Percentiles rank a stretch among this genome's conserved stretches.
phyloP scores from a whole-genome alignment of 2,888 invertebrate genomes.

The Ophioninae sp. region DNA sequence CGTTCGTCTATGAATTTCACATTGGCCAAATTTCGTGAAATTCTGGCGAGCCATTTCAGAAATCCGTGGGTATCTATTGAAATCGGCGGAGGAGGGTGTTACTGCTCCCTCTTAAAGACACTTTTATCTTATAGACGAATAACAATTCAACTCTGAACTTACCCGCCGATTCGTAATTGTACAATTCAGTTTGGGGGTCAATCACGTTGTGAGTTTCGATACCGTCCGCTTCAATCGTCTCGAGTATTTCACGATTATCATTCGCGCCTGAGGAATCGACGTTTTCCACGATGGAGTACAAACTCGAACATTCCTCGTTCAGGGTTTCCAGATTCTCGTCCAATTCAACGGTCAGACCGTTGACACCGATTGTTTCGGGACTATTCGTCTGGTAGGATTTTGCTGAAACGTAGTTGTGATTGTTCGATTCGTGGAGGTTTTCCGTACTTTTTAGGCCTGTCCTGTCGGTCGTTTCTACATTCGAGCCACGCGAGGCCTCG shows the following conservation, averaged over 20 bases:
- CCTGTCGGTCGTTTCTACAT: conserved; percentile 69
- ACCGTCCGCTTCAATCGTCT: conserved; percentile 59
- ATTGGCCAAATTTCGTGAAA: no score
- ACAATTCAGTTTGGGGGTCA: conserved; percentile 68
- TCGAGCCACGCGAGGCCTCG: conserved; percentile 74
- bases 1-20: no score
- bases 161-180: conserved; percentile 68
- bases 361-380: background rate
- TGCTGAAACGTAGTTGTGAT: conserved; percentile 17
- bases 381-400: conserved; percentile 25
- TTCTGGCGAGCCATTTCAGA: no score
- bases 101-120: no score
- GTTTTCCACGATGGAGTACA: conserved; percentile 55
- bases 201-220: conserved; percentile 67
- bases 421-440: conserved; percentile 13
- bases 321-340: conserved; percentile 20
- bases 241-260: conserved; percentile 63
- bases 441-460: conserved; percentile 47
- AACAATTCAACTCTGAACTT: conserved; percentile 20
- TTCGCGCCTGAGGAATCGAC: conserved; percentile 56
- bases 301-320: conserved; percentile 42
- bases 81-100: no score
- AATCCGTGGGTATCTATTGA: no score
- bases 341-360: conserved; percentile 38
- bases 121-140: background rate